Percentiles rank a stretch among this genome's conserved stretches.
phyloP scores from a whole-genome alignment of 2,888 invertebrate genomes.

The Diabrotica balteata region DNA sequence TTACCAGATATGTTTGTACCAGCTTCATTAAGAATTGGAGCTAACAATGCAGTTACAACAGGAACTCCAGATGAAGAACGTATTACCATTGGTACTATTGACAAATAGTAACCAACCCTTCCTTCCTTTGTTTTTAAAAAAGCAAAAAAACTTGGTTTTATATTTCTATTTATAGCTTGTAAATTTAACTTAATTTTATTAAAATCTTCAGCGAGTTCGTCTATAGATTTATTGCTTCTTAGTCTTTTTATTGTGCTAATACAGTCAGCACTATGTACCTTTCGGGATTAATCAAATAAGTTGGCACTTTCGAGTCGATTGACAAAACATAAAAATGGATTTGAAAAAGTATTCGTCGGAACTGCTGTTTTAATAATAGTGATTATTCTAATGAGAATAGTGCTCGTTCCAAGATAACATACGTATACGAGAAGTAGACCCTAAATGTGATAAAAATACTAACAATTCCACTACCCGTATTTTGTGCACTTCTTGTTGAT shows the following conservation, averaged over 20 bases:
- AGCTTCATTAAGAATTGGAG: slow-evolving; percentile 14
- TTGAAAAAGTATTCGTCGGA: neutral
- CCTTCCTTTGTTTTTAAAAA: slow-evolving; percentile 3
- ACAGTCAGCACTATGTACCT: no score
- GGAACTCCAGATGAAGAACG: slow-evolving; percentile 8
- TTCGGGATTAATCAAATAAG: no score
- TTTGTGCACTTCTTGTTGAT: no score
- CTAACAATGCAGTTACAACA: slow-evolving; percentile 13
- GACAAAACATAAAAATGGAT: slow-evolving; percentile 4
- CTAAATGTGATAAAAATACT: no score
- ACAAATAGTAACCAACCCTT: slow-evolving; percentile 5
- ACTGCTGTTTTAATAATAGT: no score
- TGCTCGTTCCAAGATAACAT: no score
- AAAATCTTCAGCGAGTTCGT: slow-evolving; percentile 15
- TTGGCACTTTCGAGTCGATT: slow-evolving; percentile 21
- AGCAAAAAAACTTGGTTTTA: neutral
- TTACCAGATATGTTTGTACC: slow-evolving; percentile 13
- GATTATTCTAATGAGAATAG: no score
- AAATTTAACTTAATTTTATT: slow-evolving; percentile 5
- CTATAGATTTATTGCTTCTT: slow-evolving; percentile 6
- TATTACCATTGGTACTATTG: slow-evolving; percentile 1
- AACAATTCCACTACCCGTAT: no score
- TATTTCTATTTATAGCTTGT: neutral
- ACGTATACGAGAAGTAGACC: no score
- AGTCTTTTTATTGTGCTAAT: slow-evolving; percentile 10